A percentile compares a stretch with the other conserved stretches of the same genome.
Conservation (phyloP, 1,140 invertebrate species). For the Stenopsyche tienmushanensis region DNA sequence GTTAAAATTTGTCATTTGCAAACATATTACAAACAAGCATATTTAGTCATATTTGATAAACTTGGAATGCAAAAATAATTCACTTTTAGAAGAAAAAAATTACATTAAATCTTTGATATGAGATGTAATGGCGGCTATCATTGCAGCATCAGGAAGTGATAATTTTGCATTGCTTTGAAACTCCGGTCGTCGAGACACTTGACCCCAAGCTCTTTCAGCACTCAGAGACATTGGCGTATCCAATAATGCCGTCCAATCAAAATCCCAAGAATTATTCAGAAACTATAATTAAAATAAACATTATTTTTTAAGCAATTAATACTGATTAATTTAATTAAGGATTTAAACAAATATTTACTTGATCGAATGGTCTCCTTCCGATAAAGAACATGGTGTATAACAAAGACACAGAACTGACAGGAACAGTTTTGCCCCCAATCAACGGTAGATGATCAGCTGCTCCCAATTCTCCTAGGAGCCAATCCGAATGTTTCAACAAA, state of each 20-base stretch:
- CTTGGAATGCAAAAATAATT: too few species aligned
- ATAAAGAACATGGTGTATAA: constrained; percentile 77
- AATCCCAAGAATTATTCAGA: constrained; percentile 54
- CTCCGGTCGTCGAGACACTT: constrained; percentile 56
- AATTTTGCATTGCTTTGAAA: constrained; percentile 52
- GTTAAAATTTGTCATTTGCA: too few species aligned
- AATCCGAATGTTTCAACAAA: constrained; percentile 65
- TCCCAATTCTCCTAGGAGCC: constrained; percentile 62
- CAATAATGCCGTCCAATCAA: constrained; percentile 58
- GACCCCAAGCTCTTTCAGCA: constrained; percentile 55
- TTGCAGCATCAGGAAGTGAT: constrained; percentile 40
- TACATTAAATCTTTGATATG: constrained; percentile 39
- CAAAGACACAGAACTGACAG: constrained; percentile 58
- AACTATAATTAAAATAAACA: constrained; percentile 46
- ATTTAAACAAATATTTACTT: constrained; percentile 51
- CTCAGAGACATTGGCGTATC: constrained; percentile 58
- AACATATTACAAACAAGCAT: too few species aligned
- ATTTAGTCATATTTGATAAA: too few species aligned
- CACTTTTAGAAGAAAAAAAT: too few species aligned
- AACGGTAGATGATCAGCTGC: constrained; percentile 47
- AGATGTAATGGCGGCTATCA: constrained; percentile 34
- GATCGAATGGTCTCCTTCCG: constrained; percentile 68
- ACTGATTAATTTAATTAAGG: too few species aligned
- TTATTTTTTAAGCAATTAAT: neutral
- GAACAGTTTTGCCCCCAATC: constrained; percentile 50